Percentiles rank a stretch among this genome's conserved stretches.
Evolutionary conservation across 2,797 vertebrate species (phyloP).

Genomic region (Eulemur albifrons): DNA sequence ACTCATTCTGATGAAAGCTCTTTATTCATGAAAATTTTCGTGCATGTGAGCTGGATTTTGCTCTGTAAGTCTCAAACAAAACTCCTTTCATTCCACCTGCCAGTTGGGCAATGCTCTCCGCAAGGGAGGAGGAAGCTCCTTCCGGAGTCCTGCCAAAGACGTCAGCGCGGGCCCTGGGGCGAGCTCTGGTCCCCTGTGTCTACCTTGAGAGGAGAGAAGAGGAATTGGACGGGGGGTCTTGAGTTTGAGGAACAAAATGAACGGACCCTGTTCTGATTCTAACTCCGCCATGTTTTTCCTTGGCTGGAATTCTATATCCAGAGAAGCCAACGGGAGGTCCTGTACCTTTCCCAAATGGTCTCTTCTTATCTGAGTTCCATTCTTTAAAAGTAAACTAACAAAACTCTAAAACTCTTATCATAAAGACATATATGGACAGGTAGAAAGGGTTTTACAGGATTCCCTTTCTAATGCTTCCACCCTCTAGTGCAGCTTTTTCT

Average conservation of each 20-base stretch:
- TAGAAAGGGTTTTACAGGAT: not conserved
- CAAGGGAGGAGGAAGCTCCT: not conserved
- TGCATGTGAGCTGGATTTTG: not conserved
- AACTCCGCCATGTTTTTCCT: not conserved
- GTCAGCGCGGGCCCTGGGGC: not conserved
- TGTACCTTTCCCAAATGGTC: not conserved
- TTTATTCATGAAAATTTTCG: not conserved
- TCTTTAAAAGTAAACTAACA: not conserved
- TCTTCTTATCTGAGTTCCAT: not conserved
- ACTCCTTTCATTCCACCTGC: conserved; percentile 54
- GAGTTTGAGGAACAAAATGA: not conserved
- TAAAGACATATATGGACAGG: not conserved
- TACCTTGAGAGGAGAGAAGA: not conserved
- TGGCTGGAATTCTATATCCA: not conserved
- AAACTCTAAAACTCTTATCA: not conserved
- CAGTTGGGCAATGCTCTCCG: not conserved
- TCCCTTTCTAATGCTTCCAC: not conserved
- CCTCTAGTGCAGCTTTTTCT: not conserved
- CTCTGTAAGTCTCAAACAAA: conserved; percentile 45
- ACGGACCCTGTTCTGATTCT: not conserved
- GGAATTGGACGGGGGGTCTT: not conserved
- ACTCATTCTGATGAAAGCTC: not conserved
- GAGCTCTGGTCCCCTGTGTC: not conserved
- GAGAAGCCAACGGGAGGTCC: not conserved
- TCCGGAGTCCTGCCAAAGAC: not conserved